These are phyloP conservation scores for Rhegmatorhina hoffmannsi DNA, from an alignment of 2,113 vertebrate genomes.

Conservation along the genomic window DNA sequence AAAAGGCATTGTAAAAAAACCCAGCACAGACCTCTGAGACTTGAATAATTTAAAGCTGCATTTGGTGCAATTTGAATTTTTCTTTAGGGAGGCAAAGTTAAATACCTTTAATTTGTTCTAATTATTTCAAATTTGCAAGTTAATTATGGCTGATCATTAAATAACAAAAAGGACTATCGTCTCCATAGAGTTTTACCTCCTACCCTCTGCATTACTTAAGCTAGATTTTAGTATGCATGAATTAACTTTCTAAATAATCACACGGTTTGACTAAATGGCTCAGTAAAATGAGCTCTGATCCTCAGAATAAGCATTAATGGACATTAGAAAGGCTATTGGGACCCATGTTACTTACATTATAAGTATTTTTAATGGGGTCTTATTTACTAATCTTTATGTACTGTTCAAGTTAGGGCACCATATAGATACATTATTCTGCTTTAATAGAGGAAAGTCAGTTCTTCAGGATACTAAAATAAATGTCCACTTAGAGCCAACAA, in stretches of 20 bases:
- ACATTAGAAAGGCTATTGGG: constrained; percentile 84
- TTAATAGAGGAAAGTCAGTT: constrained; percentile 73
- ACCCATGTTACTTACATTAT: constrained; percentile 80
- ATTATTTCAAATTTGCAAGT: constrained; percentile 91
- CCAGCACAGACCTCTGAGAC: constrained; percentile 80
- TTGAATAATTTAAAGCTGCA: constrained; percentile 90
- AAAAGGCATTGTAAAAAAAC: constrained; percentile 80
- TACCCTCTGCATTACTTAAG: constrained; percentile 85
- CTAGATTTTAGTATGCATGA: constrained; percentile 86
- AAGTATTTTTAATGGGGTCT: constrained; percentile 83
- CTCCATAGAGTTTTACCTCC: constrained; percentile 85
- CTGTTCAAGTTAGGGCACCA: constrained; percentile 76
- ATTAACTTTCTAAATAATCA: constrained; percentile 89
- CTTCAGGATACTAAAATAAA: constrained; percentile 75
- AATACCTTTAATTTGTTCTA: constrained; percentile 92
- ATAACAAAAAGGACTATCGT: constrained; percentile 86
- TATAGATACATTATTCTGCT: constrained; percentile 74
- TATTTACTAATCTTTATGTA: constrained; percentile 85
- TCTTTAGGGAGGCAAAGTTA: constrained; percentile 89
- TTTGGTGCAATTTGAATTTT: constrained; percentile 89
- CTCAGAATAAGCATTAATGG: constrained; percentile 84
- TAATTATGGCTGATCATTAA: constrained; percentile 89
- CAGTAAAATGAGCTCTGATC: constrained; percentile 86
- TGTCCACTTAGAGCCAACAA: constrained; percentile 70
- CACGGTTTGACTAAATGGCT: constrained; percentile 85